Base-by-base conservation (phyloP, 2,113 vertebrate genomes). In the Tyto alba region DNA sequence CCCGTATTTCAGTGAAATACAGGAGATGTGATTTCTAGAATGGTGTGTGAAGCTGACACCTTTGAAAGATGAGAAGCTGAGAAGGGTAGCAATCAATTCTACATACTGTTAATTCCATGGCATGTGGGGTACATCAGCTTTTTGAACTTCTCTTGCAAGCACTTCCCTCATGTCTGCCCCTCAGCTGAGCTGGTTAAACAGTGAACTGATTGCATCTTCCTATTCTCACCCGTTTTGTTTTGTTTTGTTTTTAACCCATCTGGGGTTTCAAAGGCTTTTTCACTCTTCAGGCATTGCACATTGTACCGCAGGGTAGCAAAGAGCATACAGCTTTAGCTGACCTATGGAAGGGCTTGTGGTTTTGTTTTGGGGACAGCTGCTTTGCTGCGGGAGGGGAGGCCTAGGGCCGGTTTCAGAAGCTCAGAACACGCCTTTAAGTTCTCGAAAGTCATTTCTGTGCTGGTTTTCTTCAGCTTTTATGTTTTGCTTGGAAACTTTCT, bases 231-330 rank as follows among this genome's bases (percentile, higher is more conserved):
- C n/a, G n/a, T n/a, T n/a, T n/a, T 2, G 16, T 23, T 32, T 67
- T 20, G 22, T 30, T 36, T 20, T 38, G 19, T 16, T 7, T 26
- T 59, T 38, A 25, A 6, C 29, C 52, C 5, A 3, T 15, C 17
- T 6, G 10, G 30, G n/a, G 6, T 50, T 43, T 26, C 41, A 5
- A 2, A 43, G 50, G 25, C 41, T 45, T 13, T 53, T 15, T 75
- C 30, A n/a, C n/a, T 48, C 23, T 40, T 6, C 6, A 1, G 40
- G 47, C 38, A 0, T 3, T 1, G 52, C 5, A 2, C 6, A 0
- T 45, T 16, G 1, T 6, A 16, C 26, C 10, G 2, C 26, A 6
- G 80, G 0, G 0, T 11, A 36, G 82, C 34, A 11, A 1, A 69
- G 59, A 18, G 4, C 20, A 0, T 0, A 2, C 8, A 5, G 69